Base-by-base conservation (phyloP, 2,113 vertebrate species). In the Hoplias malabaricus region DNA sequence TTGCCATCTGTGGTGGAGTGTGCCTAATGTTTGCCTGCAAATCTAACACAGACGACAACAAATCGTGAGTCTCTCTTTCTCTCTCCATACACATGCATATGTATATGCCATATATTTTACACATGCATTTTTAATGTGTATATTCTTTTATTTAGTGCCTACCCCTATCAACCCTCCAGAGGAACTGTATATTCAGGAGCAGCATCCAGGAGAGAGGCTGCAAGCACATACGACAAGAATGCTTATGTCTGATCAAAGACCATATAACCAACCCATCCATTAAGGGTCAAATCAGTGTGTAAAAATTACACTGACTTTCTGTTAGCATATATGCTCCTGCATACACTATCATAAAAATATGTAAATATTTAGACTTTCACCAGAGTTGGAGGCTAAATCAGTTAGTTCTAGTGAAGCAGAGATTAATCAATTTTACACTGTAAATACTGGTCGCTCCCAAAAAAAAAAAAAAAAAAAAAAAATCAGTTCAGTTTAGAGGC, bases 1-100 rank as follows among this genome's bases (percentile, higher is more conserved):
- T 97, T 1, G 85, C 92, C 77, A 90, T 97, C 36, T 87, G 90
- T 5, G 94, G 94, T 0, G 95, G 96, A 23, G 53, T 81, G 2
- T 92, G 91, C 59, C 91, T 97, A 29, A 88, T 90, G 69, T 93
- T 87, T 66, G 87, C 88, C 71, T 94, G 94, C 85, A 92, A 83
- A 61, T 2, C 84, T 54, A 83, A 38, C 68, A 57, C 65, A 1
- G 7, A 86, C 10, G 90, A 86, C 10, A 89, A 90, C 23, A 91
- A 90, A 82, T 73, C 48, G 93, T 93, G 69, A 91, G 92, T 90
- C 6, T 29, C 25, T 11, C 4, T 54, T 2, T 42, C 14, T 57
- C 42, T 23, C 5, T 73, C 5, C 19, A n/a, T n/a, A 38, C 48
- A 14, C 29, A 29, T n/a, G 36, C 9, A 38, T 3, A 23, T 8